These are phyloP conservation scores for Montipora sp. DNA, from an alignment of 64 coral and sea anemone species.

Conservation along the genomic window DNA sequence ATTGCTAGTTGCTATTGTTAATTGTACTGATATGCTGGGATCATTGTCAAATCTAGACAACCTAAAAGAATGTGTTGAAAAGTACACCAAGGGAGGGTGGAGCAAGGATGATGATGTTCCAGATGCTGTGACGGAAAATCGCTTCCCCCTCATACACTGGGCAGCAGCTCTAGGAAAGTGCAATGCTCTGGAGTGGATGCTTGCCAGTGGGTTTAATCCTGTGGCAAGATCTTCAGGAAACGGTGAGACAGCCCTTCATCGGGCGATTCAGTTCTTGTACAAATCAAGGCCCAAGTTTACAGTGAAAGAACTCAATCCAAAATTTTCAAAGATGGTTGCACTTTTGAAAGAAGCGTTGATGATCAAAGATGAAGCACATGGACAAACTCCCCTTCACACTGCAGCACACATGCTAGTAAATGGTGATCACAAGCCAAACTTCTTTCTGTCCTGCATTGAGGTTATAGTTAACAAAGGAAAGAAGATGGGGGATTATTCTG, in stretches of 20 bases:
- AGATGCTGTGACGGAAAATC: slow-evolving; percentile 85
- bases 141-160: slow-evolving; percentile 92
- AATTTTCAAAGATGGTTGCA: slow-evolving; percentile 86
- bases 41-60: slow-evolving; percentile 90
- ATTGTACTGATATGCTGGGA: slow-evolving; percentile 94
- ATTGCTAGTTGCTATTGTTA: slow-evolving; percentile 88
- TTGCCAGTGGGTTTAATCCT: slow-evolving; percentile 87
- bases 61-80: slow-evolving; percentile 93
- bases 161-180: slow-evolving; percentile 94
- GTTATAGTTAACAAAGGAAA: slow-evolving; percentile 88
- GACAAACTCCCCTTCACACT: slow-evolving; percentile 93
- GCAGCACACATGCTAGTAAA: slow-evolving; percentile 90
- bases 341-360: slow-evolving; percentile 78
- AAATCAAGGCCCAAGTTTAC: slow-evolving; percentile 88
- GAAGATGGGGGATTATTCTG: slow-evolving; percentile 74
- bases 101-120: slow-evolving; percentile 96
- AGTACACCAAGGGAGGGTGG: slow-evolving; percentile 91
- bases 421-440: slow-evolving; percentile 95
- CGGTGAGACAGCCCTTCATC: slow-evolving; percentile 87
- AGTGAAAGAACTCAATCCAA: slow-evolving; percentile 95
- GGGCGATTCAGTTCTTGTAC: slow-evolving; percentile 76
- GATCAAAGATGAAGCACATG: slow-evolving; percentile 93
- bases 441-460: slow-evolving; percentile 90
- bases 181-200: slow-evolving; percentile 96
- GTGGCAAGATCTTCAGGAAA: slow-evolving; percentile 77